These are phyloP conservation scores for Parnassius glacialis DNA, from an alignment of 2,888 invertebrate species.

Conservation along the genomic window DNA sequence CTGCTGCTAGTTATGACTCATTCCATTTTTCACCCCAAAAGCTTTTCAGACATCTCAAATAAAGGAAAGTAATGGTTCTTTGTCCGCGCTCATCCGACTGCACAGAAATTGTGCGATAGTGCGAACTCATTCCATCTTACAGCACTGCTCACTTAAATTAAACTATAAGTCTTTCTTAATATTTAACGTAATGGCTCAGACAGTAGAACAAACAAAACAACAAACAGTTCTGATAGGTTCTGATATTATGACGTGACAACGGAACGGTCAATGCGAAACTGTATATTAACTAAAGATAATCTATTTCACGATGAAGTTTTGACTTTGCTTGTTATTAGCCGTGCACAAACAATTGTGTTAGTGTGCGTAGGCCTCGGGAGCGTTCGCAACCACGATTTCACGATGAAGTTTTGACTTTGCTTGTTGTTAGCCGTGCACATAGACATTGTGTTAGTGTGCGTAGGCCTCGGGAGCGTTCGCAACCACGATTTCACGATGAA, in stretches of 20 bases:
- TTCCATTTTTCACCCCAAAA: conserved; percentile 10
- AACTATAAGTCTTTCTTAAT: conserved; percentile 3
- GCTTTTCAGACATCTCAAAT: conserved; percentile 12
- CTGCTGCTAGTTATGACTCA: background rate
- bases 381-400: no score
- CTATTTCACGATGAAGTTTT: no score
- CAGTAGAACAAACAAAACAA: background rate
- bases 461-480: no score
- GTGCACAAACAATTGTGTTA: no score
- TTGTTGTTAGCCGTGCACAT: no score
- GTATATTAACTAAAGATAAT: no score
- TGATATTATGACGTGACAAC: background rate
- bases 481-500: no score
- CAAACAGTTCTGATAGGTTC: background rate
- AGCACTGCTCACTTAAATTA: background rate
- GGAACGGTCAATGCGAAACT: no score
- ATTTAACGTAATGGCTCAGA: background rate
- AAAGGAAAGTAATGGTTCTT: conserved; percentile 5
- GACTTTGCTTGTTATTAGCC: no score
- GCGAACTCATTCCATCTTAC: conserved; percentile 2
- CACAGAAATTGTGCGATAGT: background rate
- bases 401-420: no score
- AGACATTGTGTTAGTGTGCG: no score
- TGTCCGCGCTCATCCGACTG: conserved; percentile 7
- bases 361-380: no score